Base-by-base conservation (phyloP, 2,797 vertebrate genomes). In the Trachurus trachurus region DNA sequence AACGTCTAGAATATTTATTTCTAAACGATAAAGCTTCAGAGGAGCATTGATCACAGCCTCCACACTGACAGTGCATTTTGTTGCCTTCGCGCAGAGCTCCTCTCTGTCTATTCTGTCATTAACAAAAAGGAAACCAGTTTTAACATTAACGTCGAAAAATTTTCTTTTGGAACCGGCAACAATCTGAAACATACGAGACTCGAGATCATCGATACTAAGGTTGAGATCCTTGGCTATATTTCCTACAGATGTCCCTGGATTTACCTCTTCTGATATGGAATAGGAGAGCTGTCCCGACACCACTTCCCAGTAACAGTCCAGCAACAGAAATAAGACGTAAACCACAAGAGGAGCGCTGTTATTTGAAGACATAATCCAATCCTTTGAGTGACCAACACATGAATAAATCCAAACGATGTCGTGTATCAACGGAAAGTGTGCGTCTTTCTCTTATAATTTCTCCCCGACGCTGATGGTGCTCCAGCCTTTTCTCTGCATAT, bases 81-180 rank as follows among this genome's bases (percentile, higher is more conserved):
- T 13, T 6, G 37, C 52, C 34, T 82, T 83, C 8, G 69, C 70
- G 70, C 93, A 94, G 6, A 93, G 66, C 42, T 80, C 80, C 59
- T 94, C 93, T 70, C 93, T 80, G 53, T 94, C 87, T 72, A 94
- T 91, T 49, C 63, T 83, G 0, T 92, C 87, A 53, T 34, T 82
- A 9, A 93, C 83, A 63, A 80, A 87, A 9, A 94, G 68, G 65
- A 83, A 45, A 1, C 93, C 90, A 34, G 82, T 88, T 31, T 87
- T 75, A 0, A 81, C 40, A 75, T 91, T 89, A 61, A 91, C 85
- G 59, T 83, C 84, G 22, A 92, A 86, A 74, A 83, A 80, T 26
- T 77, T 77, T n/a, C 26, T 80, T 39, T 76, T 89, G 7, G 79
- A 72, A 67, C 85, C 86, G 4, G 76, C 68, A 16, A 81, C 83